Evolutionary conservation across 2,888 invertebrate genomes (phyloP).

Genomic region (Iselma pallidipennis): DNA sequence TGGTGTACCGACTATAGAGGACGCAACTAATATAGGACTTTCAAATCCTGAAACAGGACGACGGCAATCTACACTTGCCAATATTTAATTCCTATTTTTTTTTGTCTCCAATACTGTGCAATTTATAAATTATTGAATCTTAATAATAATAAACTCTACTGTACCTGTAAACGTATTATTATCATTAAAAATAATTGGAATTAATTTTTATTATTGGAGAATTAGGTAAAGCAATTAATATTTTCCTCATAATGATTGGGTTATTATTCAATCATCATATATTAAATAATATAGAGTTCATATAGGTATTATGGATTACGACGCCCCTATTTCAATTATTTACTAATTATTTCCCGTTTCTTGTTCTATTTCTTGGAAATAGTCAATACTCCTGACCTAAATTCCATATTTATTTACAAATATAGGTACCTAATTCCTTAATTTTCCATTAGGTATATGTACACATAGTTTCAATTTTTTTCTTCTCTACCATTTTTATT

Average conservation of each 20-base stretch:
- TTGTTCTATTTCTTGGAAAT: too few species aligned
- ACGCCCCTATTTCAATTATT: not conserved
- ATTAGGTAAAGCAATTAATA: too few species aligned
- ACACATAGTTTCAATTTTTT: not conserved
- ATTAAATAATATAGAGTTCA: too few species aligned
- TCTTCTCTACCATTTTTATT: not conserved
- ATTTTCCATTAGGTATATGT: too few species aligned
- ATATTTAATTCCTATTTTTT: slow-evolving; percentile 6
- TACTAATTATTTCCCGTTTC: not conserved
- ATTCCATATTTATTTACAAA: too few species aligned
- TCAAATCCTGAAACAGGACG: slow-evolving; percentile 10
- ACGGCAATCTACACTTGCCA: slow-evolving; percentile 4
- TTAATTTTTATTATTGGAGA: too few species aligned
- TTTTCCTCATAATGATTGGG: too few species aligned
- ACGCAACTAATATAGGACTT: slow-evolving; percentile 36
- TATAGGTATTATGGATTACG: too few species aligned
- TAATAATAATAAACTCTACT: not conserved
- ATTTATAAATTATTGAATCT: not conserved
- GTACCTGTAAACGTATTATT: slow-evolving; percentile 2
- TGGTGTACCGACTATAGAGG: slow-evolving; percentile 59
- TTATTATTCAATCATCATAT: too few species aligned
- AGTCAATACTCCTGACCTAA: not conserved
- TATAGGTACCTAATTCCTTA: too few species aligned
- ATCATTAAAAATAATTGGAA: too few species aligned
- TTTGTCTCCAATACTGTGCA: not conserved